Conservation (phyloP, 2,888 invertebrate species). For the Monopis laevigella region DNA sequence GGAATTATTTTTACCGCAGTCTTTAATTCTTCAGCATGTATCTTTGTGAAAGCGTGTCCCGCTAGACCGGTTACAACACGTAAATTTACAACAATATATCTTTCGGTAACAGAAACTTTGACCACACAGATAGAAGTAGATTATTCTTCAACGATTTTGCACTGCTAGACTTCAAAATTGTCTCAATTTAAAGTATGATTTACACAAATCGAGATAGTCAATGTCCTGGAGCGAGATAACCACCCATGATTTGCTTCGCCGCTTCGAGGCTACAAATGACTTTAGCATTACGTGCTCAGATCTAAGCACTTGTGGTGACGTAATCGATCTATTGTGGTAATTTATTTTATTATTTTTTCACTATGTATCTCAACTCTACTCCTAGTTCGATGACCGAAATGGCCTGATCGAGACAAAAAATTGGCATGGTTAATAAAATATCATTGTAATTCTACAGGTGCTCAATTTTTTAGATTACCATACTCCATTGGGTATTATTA, state of each 20-base stretch:
- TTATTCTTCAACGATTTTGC: constrained; percentile 9
- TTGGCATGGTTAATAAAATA: constrained; percentile 28
- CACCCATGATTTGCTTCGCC: constrained; percentile 9
- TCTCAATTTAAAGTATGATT: constrained; percentile 9
- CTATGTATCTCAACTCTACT: constrained; percentile 16
- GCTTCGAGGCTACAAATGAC: constrained; percentile 7
- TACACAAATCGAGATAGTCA: constrained; percentile 9
- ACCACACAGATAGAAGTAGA: constrained; percentile 7
- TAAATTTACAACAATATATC: background rate
- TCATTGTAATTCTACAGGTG: constrained; percentile 18
- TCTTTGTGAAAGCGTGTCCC: background rate
- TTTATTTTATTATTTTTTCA: constrained; percentile 27
- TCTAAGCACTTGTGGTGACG: constrained; percentile 24
- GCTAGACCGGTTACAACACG: background rate
- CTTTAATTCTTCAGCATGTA: no score
- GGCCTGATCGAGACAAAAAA: constrained; percentile 22
- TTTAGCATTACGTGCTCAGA: constrained; percentile 6
- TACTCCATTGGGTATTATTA: constrained; percentile 4
- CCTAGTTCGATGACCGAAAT: constrained; percentile 6
- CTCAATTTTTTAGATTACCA: background rate
- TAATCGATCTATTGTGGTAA: constrained; percentile 35
- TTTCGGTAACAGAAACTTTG: background rate
- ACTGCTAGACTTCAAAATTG: constrained; percentile 4
- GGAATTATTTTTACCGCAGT: no score
- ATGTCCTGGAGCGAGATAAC: constrained; percentile 5